Evolutionary conservation across 2,797 vertebrate species (phyloP).

Genomic region (Tenualosa thibaudeaui): DNA sequence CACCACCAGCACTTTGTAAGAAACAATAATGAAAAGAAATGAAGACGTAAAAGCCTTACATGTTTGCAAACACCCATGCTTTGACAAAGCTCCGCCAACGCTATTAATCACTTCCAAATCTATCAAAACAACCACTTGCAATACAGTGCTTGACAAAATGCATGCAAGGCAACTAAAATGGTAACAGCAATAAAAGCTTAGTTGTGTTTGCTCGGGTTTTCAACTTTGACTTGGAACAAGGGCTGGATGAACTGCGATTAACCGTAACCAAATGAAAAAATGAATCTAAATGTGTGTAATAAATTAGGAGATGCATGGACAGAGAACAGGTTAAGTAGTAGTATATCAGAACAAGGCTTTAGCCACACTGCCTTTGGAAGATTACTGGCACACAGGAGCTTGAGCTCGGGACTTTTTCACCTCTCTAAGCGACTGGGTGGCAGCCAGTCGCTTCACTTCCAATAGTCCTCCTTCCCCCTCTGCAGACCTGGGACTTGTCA

Average conservation of each 20-base stretch:
- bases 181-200: constrained; percentile 71
- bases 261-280: neutral
- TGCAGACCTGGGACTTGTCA: constrained; percentile 99
- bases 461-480: constrained; percentile 99
- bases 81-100: constrained; percentile 64
- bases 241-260: constrained; percentile 85
- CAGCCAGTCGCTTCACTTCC: constrained; percentile 96
- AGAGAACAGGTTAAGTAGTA: constrained; percentile 88
- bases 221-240: constrained; percentile 83
- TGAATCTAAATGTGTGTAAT: constrained; percentile 44
- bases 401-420: constrained; percentile 81
- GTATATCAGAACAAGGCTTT: constrained; percentile 83
- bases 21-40: constrained; percentile 47
- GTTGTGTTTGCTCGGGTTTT: constrained; percentile 45
- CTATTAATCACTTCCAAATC: constrained; percentile 71
- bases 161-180: constrained; percentile 85
- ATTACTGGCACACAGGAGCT: constrained; percentile 98
- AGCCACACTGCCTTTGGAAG: constrained; percentile 98
- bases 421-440: constrained; percentile 99
- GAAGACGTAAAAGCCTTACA: constrained; percentile 54
- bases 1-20: constrained; percentile 73
- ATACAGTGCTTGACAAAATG: constrained; percentile 86
- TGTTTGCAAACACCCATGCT: constrained; percentile 72
- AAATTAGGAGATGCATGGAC: constrained; percentile 70
- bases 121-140: constrained; percentile 72